Base-by-base conservation (phyloP, 1,140 invertebrate genomes). In the Drosophila bipectinata region DNA sequence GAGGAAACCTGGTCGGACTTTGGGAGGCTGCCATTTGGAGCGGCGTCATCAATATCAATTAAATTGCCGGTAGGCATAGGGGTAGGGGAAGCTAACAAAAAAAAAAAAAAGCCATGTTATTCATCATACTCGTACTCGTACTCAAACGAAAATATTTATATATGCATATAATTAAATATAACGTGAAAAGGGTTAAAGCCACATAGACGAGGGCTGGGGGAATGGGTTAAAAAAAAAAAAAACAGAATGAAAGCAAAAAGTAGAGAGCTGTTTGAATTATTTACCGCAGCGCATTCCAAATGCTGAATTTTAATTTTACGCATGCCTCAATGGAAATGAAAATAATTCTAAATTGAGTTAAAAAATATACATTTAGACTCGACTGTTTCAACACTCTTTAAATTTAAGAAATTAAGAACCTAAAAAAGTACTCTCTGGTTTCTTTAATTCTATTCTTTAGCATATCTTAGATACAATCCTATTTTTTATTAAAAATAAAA, bases 31-130 rank as follows among this genome's bases (percentile, higher is more conserved):
- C 47, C 62, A 67, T 47, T 71, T 56, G 30, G 44, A 67, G 72
- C 61, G 49, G 41, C 60, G 64, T 81, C 82, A 85, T 85, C 82
- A 85, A 85, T 85, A 81, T 87, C 82, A 85, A 85, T 85, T 85
- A 85, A 77, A 81, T 74, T 48, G 68, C 69, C 72, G 60, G 44
- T 44, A 77, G 71, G 56, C 78, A 53, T 41, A 39, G 12, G 12
- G 24, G 30, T 28, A 6, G 26, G 26, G 6, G 26, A 0, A 28
- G 26, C 26, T 1, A 26, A 26, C 4, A 12, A 39, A 53, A 80
- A 15, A 15, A 15, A 15, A 77, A 84, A 12, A 39, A 47, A 77
- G 73, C 8, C 47, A 26, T 18, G 24, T 28, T 41, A 67, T 71
- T 45, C 57, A 84, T 75, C 63, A 83, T 75, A 76, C 47, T 78